A percentile compares a stretch with the other conserved stretches of the same genome.
phyloP scores from a whole-genome alignment of 2,113 vertebrate species.

The Capreolus pygargus region DNA sequence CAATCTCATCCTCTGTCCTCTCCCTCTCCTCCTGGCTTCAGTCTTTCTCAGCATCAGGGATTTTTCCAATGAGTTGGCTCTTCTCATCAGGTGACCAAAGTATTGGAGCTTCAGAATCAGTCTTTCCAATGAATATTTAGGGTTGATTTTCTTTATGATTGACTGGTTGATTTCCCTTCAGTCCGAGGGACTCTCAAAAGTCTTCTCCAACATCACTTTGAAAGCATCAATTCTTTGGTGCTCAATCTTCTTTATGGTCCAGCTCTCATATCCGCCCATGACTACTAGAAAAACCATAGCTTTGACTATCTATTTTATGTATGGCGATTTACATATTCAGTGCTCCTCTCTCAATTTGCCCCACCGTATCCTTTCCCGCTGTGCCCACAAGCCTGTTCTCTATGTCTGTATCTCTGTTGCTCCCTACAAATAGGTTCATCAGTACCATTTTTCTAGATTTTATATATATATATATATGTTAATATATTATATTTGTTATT shows the following conservation, averaged over 20 bases:
- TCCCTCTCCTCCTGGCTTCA: background rate
- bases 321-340: background rate
- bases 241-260: background rate
- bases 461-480: background rate
- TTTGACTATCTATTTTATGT: background rate
- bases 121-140: background rate
- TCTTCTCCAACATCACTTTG: background rate
- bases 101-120: background rate
- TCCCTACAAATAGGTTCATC: background rate
- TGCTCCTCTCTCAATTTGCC: background rate
- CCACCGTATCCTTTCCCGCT: fast-evolving
- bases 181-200: background rate
- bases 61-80: background rate
- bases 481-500: background rate
- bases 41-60: background rate
- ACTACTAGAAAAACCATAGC: background rate
- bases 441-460: background rate
- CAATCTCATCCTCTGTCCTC: background rate
- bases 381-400: background rate
- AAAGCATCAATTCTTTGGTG: background rate
- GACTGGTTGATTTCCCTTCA: background rate
- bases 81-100: background rate
- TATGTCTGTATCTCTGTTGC: background rate
- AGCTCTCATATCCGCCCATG: background rate
- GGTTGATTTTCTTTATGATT: background rate